Conservation (phyloP, 2,113 vertebrate species). For the Syngnathus typhle region DNA sequence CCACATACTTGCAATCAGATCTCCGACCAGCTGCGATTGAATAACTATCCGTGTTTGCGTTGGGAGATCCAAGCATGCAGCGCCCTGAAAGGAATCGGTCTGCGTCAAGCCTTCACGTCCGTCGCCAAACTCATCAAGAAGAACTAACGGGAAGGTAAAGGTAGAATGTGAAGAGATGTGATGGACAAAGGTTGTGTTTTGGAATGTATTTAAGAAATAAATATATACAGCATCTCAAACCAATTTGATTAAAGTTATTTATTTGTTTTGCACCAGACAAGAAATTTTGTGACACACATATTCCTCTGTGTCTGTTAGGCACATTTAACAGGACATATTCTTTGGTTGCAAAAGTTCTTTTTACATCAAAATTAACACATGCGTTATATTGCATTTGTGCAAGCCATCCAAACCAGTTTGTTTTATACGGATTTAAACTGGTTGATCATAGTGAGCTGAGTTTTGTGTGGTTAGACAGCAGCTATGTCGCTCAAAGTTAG, state of each 20-base stretch:
- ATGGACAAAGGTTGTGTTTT: background rate
- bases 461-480: background rate
- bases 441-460: background rate
- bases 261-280: background rate
- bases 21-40: constrained; percentile 53
- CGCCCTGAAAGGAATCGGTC: constrained; percentile 67
- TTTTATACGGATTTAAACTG: background rate
- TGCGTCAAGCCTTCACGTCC: constrained; percentile 71
- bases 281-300: background rate
- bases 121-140: constrained; percentile 70
- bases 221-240: background rate
- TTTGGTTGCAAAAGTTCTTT: constrained; percentile 32
- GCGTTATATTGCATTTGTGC: background rate
- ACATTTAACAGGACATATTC: constrained; percentile 18
- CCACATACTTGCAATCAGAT: constrained; percentile 43
- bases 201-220: background rate
- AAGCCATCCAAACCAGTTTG: background rate
- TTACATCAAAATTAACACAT: background rate
- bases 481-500: background rate
- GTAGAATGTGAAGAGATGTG: background rate
- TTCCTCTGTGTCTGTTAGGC: constrained; percentile 2
- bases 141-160: constrained; percentile 21
- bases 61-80: constrained; percentile 83
- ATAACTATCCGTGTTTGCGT: constrained; percentile 17
- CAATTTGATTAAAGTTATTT: background rate